Percentiles rank a stretch among this genome's conserved stretches.
phyloP scores from a whole-genome alignment of 2,113 vertebrate species.

The Lagopus leucura region DNA sequence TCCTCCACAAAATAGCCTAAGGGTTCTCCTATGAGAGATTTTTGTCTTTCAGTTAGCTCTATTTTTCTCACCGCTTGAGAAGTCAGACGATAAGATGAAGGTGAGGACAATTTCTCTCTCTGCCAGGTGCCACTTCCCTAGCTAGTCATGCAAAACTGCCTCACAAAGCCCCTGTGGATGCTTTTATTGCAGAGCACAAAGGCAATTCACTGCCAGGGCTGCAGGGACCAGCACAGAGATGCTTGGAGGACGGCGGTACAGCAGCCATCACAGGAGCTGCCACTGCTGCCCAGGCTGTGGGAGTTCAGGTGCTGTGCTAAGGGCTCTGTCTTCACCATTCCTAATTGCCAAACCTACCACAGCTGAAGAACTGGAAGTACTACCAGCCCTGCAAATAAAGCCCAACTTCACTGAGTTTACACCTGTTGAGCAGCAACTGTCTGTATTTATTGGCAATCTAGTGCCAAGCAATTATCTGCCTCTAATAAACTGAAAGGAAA shows the following conservation, averaged over 20 bases:
- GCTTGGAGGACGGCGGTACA: background rate
- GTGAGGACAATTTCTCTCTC: background rate
- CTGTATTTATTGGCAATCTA: background rate
- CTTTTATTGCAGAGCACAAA: background rate
- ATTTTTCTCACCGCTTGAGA: background rate
- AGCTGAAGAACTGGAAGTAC: background rate
- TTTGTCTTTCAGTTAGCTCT: background rate
- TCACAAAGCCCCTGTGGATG: background rate
- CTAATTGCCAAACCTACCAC: background rate
- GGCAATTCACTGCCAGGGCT: background rate
- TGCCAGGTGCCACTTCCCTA: background rate
- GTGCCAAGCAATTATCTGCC: background rate
- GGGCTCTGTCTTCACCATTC: background rate
- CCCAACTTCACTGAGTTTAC: background rate
- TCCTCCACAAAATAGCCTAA: background rate
- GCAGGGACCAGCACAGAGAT: background rate
- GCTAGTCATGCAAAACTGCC: background rate
- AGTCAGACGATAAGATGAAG: background rate
- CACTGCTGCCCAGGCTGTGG: fast-evolving
- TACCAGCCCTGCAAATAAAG: background rate
- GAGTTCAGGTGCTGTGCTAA: background rate
- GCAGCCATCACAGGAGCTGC: background rate
- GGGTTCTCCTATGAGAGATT: background rate
- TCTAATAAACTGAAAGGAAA: conserved; percentile 25
- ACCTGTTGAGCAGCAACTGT: background rate